Evolutionary conservation across 2,113 vertebrate genomes (phyloP).

Genomic region (Tympanuchus pallidicinctus): DNA sequence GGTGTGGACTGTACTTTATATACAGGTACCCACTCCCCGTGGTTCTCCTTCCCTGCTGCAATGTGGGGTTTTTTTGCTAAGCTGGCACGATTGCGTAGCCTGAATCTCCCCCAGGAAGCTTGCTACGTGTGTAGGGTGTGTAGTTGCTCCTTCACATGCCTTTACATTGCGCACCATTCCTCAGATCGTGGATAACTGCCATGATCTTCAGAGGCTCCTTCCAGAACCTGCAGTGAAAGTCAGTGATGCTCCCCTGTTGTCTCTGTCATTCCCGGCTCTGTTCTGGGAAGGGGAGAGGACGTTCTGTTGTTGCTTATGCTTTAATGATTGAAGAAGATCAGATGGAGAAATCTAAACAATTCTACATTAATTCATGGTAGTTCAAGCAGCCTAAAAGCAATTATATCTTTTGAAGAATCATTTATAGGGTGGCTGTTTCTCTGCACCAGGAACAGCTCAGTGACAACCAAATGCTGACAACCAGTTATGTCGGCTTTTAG

Average conservation of each 20-base stretch:
- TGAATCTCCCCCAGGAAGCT: not conserved
- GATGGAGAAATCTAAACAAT: not conserved
- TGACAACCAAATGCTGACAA: not conserved
- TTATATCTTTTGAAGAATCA: not conserved
- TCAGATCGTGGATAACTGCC: not conserved
- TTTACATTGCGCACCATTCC: not conserved
- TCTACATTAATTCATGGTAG: not conserved
- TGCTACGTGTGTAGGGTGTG: not conserved
- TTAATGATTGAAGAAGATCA: not conserved
- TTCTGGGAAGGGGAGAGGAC: not conserved
- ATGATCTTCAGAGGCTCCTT: not conserved
- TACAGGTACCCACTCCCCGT: not conserved
- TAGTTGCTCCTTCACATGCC: not conserved
- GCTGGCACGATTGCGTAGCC: not conserved
- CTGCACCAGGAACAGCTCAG: not conserved
- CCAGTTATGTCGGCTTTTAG: not conserved
- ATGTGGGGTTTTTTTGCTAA: not conserved
- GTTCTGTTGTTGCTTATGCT: not conserved
- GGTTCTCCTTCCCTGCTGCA: not conserved
- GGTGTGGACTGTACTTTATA: not conserved
- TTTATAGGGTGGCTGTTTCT: not conserved
- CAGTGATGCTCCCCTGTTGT: not conserved
- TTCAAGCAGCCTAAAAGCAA: not conserved
- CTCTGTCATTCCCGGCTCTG: not conserved
- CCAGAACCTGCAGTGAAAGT: not conserved